Base-by-base conservation (phyloP, 2,797 vertebrate genomes). In the Rhadinocentrus ornatus region DNA sequence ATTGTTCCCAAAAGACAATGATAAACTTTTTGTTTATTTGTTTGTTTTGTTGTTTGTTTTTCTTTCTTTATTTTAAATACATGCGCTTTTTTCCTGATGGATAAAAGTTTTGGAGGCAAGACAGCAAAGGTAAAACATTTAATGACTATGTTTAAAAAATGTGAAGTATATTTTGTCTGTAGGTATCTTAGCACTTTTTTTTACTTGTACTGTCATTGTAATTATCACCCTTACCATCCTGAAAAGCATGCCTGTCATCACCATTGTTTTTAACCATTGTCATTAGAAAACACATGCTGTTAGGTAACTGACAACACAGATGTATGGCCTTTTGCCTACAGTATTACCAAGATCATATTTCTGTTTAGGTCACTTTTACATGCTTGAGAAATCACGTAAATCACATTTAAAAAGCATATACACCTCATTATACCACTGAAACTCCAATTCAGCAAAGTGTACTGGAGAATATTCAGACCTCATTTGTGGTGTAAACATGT, bases 401-500 rank as follows among this genome's bases (percentile, higher is more conserved):
- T 95, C 92, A 93, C 90, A 91, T 92, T 91, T 92, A 87, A 89
- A 89, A 85, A 88, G 73, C 77, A 82, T 89, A 87, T 90, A 91
- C 85, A 92, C 83, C 87, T 93, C 91, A 91, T 93, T 95, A 93
- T 86, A 90, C 76, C 69, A 71, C 86, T 87, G 84, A 86, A 91
- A 86, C 77, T 86, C 83, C 83, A 92, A 93, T 93, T 91, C 88
- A 75, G 83, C 78, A 77, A 88, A 93, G 89, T 82, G 88, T 92
- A 88, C 82, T 83, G 76, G 91, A 93, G 92, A 93, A 92, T 91
- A 93, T 92, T 93, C 93, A 94, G 92, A 89, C 75, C 90, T 94
- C 91, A 89, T 93, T 93, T 93, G 91, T 85, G 93, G 92, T 91
- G 93, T 94, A 95, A 95, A 95, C 94, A 95, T 89, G 89, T 92